phyloP scores from a whole-genome alignment of 2,888 invertebrate species.

The Chironomus tentans region DNA sequence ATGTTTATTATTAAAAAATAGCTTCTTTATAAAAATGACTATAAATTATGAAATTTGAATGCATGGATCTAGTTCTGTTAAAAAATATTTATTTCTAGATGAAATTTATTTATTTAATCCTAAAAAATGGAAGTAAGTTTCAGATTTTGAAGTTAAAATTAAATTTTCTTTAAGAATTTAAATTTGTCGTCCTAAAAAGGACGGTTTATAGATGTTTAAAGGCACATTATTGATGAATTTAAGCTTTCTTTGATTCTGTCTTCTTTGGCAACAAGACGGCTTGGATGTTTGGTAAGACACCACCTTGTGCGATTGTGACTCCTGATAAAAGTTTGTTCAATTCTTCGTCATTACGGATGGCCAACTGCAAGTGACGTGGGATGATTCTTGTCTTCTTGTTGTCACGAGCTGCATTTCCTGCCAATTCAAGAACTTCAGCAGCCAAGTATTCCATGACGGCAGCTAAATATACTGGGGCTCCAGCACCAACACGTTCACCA shows the following conservation, averaged over 20 bases:
- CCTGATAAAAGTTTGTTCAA: background rate
- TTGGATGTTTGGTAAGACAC: background rate
- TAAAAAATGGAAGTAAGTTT: too few relatives aligned
- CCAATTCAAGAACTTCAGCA: slow-evolving; percentile 58
- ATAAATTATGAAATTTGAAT: too few relatives aligned
- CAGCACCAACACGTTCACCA: slow-evolving; percentile 29
- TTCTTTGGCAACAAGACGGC: slow-evolving; percentile 6
- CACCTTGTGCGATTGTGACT: background rate
- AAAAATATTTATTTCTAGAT: too few relatives aligned
- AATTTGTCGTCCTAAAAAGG: slow-evolving; percentile 12
- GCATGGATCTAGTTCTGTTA: too few relatives aligned
- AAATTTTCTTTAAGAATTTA: background rate
- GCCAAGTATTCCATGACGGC: slow-evolving; percentile 56
- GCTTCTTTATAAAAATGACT: too few relatives aligned
- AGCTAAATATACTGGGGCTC: slow-evolving; percentile 46
- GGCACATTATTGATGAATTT: background rate
- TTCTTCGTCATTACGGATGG: background rate
- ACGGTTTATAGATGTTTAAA: background rate
- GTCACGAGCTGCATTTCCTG: slow-evolving; percentile 52
- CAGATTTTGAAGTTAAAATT: background rate
- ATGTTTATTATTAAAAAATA: too few relatives aligned
- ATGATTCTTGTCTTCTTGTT: slow-evolving; percentile 50
- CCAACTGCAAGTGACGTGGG: slow-evolving; percentile 19
- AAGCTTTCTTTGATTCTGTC: background rate
- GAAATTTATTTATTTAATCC: background rate